Evolutionary conservation across 2,797 vertebrate species (phyloP), one percentile per base, ranked within the genome.

Genomic region (Alcedo quadribrachys): DNA sequence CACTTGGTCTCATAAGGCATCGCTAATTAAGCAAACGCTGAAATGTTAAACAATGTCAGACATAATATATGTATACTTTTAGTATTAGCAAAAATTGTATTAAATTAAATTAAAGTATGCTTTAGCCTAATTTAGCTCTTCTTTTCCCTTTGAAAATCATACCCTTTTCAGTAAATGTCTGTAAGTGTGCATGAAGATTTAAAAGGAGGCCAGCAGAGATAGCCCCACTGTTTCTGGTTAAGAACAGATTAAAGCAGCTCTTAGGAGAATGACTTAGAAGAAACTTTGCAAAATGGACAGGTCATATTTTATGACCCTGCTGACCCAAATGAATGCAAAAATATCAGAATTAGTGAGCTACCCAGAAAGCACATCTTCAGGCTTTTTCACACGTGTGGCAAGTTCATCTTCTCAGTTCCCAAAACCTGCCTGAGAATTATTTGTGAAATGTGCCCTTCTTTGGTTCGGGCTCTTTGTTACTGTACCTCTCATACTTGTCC

Each of bases 291-390:
- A 71, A 93, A 94, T 63, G 28, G 76, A 81, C 78, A 75, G 91
- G 90, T 96, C 86, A 15, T 33, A 18, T 81, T 91, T 89, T 91
- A 71, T 85, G 84, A 96, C 85, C 90, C 65, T 55, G 69, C 61
- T 95, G 95, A 96, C 95, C 91, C 71, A 91, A 82, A 90, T 90
- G 58, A 68, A 86, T 85, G 95, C 68, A 93, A 90, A 95, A 90
- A 80, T 88, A 90, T 15, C 81, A 71, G 75, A 88, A 92, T 82
- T 92, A 85, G 81, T 61, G 75, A 66, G 54, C 71, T 85, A 68
- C 18, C 33, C 79, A 75, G 71, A 82, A 82, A 84, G 66, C 33
- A 75, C 62, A 51, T 87, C 88, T 74, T n/a, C 63, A 46, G 68
- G 37, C 57, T 91, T 82, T 93, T 77, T 53, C 43, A 32, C 61